Evolutionary conservation across 2,888 invertebrate species (phyloP), one percentile per base, ranked within the genome.

Genomic region (Ephialtes manifestator): DNA sequence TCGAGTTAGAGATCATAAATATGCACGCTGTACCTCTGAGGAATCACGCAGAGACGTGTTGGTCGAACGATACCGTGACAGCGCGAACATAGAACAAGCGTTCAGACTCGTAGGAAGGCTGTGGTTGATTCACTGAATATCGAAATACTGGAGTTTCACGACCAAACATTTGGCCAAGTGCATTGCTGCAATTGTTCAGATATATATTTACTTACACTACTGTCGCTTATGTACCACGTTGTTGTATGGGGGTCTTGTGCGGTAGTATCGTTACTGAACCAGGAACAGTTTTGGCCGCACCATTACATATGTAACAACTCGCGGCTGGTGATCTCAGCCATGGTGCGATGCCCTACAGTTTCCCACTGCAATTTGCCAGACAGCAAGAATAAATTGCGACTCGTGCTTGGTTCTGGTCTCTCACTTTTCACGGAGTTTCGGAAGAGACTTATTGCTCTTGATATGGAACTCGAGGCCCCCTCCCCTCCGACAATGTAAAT

Each of bases 371-470:
- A 39, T 65, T 65, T 65, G 65, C 18, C 39, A 65, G 65, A 65
- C 65, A 11, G 39, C 20, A 20, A n/a, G 65, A 65, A 65, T 65
- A 65, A 65, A 65, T 65, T 65, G 39, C 43, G 18, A 43, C 13
- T 11, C 18, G 35, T 2, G 39, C 35, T 35, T 5, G 39, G 18
- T 31, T 24, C 60, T 24, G 20, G 5, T 67, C 35, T 68, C 67
- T 20, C 48, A 11, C 51, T 46, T 70, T 70, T 15, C 15, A 43
- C 11, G 53, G 18, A 70, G 63, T 75, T 79, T 83, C 35, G 15
- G 51, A 70, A 15, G 60, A 74, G 46, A 75, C 68, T 53, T 75
- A 83, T 83, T 68, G 68, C 74, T 63, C 39, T 79, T 63, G 63
- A 79, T 63, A 75, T 20, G 46, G 24, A 28, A 31, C 20, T 18